Conservation (phyloP, 2,888 invertebrate species). For the Poecilobothrus nobilitatus region DNA sequence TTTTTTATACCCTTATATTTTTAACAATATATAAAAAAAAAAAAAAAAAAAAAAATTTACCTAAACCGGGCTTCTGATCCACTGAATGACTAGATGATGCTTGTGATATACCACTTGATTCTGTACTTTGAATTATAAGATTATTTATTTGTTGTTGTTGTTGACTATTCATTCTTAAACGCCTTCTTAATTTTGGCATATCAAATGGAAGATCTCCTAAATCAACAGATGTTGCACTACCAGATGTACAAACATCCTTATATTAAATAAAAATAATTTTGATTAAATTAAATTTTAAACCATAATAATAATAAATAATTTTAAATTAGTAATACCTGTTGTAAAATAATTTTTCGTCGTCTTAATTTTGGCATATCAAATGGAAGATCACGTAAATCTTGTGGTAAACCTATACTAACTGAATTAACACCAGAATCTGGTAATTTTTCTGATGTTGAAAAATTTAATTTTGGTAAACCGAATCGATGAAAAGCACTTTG, state of each 20-base stretch:
- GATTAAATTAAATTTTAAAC: slow-evolving; percentile 1
- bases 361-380: slow-evolving; percentile 85
- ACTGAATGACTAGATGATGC: slow-evolving; percentile 77
- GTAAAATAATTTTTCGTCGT: slow-evolving; percentile 56
- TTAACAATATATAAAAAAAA: no score
- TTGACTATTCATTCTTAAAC: slow-evolving; percentile 52
- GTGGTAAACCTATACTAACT: slow-evolving; percentile 47
- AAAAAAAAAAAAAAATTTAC: slow-evolving; percentile 24
- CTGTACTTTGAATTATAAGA: slow-evolving; percentile 49
- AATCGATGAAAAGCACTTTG: slow-evolving; percentile 52
- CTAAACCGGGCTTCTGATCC: slow-evolving; percentile 51
- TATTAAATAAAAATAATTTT: slow-evolving; percentile 12
- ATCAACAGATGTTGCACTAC: slow-evolving; percentile 66
- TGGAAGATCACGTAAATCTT: slow-evolving; percentile 69
- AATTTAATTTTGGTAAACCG: slow-evolving; percentile 45
- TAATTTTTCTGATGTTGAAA: slow-evolving; percentile 26
- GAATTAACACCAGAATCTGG: slow-evolving; percentile 23
- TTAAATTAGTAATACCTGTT: slow-evolving; percentile 45
- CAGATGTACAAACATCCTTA: slow-evolving; percentile 54
- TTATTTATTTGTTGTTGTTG: slow-evolving; percentile 39
- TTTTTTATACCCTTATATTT: no score
- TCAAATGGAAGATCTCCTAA: slow-evolving; percentile 78
- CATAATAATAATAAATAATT: background rate
- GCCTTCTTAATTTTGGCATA: slow-evolving; percentile 78
- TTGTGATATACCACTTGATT: slow-evolving; percentile 65